Base-by-base conservation (phyloP, 2,888 invertebrate species). In the Hyposoter dolosus region DNA sequence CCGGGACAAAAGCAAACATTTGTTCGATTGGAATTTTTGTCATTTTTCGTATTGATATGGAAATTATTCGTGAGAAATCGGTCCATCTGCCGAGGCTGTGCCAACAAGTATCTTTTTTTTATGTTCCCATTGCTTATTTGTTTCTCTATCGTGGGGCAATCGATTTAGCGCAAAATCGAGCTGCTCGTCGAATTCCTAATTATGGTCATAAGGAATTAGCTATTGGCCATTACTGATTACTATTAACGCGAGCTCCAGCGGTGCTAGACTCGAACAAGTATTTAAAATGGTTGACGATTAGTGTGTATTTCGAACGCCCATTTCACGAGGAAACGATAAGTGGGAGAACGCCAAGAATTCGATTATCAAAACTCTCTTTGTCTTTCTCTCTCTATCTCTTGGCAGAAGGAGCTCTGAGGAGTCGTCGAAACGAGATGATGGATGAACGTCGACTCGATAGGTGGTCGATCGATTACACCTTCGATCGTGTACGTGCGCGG, bases 391-490 rank as follows among this genome's bases (percentile, higher is more conserved):
- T 60, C 60, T 28, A n/a, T 12, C 35, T 66, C 76, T 50, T 47
- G 77, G 80, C 65, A 68, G 79, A 60, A 68, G 71, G 56, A 80
- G 68, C 78, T 74, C 77, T 74, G 47, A 32, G 65, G 87, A 88
- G 79, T 87, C 87, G 87, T 82, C 84, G 84, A 88, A 88, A 88
- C 82, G 85, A 85, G 86, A 87, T 87, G 88, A 88, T 88, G 85
- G 88, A 88, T 88, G 87, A 85, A 85, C 80, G 77, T 77, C 76
- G 60, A 75, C 87, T 84, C 88, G 82, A 88, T 88, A 88, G 88
- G 88, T 88, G 88, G 88, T 84, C 88, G 85, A 88, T 88, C 88
- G 88, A 88, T 88, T 88, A 88, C 87, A 87, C 84, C 84, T 82
- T 85, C 85, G 85, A 88, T 88, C 85, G 75, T 56, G 69, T 69